phyloP scores from a whole-genome alignment of 2,888 invertebrate species.

The Drosophila borealis region DNA sequence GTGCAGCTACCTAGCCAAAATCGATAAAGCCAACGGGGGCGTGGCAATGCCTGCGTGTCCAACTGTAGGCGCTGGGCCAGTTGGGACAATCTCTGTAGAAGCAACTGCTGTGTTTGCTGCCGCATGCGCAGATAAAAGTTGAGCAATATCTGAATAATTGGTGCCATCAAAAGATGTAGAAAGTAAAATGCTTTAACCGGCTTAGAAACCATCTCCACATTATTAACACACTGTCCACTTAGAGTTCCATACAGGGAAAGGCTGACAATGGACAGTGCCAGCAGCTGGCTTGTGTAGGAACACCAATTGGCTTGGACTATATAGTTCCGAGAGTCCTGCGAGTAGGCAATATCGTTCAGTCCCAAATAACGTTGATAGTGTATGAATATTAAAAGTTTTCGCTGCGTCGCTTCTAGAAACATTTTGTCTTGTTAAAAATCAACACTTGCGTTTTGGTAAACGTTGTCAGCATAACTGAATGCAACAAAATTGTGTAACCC shows the following conservation, averaged over 20 bases:
- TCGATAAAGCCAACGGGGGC: constrained; percentile 6
- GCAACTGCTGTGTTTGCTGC: constrained; percentile 9
- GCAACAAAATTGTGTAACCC: background rate
- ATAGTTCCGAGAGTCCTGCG: background rate
- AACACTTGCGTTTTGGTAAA: background rate
- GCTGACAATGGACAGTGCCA: background rate
- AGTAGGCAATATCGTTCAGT: constrained; percentile 21
- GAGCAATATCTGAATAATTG: constrained; percentile 18
- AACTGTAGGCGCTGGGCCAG: background rate
- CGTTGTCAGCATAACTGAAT: constrained; percentile 2
- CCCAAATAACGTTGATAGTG: constrained; percentile 38
- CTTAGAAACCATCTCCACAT: constrained; percentile 18
- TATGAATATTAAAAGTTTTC: constrained; percentile 8
- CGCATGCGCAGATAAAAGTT: constrained; percentile 4
- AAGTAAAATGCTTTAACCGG: constrained; percentile 12
- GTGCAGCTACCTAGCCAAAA: constrained; percentile 12
- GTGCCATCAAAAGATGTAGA: background rate
- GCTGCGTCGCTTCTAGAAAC: background rate
- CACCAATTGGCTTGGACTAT: background rate
- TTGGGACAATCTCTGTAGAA: constrained; percentile 10
- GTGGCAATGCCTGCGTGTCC: constrained; percentile 1
- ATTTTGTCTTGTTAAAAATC: background rate
- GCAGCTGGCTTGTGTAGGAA: constrained; percentile 1
- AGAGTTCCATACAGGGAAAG: constrained; percentile 1
- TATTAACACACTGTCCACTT: background rate